Percentiles rank a stretch among this genome's conserved stretches.
These are phyloP conservation scores for Aurelia aurita complex sp. Pacific DNA, from an alignment of 30 jellyfish, hydroid and myxozoan species.

Conservation along the genomic window DNA sequence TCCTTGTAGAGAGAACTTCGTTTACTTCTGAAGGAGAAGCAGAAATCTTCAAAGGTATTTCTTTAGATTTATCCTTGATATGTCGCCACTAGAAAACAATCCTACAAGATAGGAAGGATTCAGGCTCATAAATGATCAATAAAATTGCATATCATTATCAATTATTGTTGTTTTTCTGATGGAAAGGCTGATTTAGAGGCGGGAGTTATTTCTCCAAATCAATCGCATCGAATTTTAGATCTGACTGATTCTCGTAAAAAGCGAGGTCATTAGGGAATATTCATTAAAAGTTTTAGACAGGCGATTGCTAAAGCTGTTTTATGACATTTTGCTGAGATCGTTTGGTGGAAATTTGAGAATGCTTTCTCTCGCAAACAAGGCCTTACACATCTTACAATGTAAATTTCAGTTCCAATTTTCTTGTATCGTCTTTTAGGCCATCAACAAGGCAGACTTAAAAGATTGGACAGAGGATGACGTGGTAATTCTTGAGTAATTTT, in stretches of 20 bases:
- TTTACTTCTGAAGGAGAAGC: slow-evolving; percentile 54
- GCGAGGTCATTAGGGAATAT: too few species aligned
- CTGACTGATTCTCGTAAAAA: neutral
- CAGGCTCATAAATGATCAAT: too few species aligned
- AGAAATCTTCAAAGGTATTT: slow-evolving; percentile 42
- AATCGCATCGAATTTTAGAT: too few species aligned
- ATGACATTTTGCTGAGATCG: neutral
- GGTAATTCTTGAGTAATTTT: slow-evolving; percentile 1
- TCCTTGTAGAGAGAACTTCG: slow-evolving; percentile 62
- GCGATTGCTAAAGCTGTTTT: neutral
- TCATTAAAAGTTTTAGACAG: too few species aligned
- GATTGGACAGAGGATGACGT: slow-evolving; percentile 81
- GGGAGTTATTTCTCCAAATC: too few species aligned
- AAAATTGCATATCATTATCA: too few species aligned
- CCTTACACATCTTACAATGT: too few species aligned
- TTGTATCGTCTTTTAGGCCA: slow-evolving; percentile 7
- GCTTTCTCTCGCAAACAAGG: too few species aligned
- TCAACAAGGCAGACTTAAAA: slow-evolving; percentile 50
- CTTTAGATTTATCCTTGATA: neutral
- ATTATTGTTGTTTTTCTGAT: too few species aligned
- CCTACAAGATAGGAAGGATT: neutral
- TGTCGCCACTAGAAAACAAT: neutral
- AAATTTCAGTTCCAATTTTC: too few species aligned
- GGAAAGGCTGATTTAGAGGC: too few species aligned
- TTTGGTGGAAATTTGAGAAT: too few species aligned